Percentiles rank a stretch among this genome's conserved stretches.
phyloP scores from a whole-genome alignment of 1,140 invertebrate species.

The Danaus melanippus region DNA sequence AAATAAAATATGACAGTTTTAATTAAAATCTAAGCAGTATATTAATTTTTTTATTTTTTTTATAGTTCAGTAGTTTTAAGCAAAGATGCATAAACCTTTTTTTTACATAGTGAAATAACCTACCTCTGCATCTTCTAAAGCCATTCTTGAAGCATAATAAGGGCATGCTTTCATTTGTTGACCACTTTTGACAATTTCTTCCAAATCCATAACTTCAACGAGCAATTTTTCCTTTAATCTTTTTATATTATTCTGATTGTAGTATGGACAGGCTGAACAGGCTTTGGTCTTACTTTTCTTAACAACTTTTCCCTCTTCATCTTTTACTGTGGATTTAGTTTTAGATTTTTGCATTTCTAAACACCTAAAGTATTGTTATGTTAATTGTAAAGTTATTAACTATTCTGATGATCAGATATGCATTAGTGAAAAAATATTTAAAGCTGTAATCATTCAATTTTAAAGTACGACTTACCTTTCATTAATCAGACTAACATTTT shows the following conservation, averaged over 20 bases:
- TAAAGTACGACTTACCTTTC: conserved; percentile 75
- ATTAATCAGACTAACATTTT: conserved; percentile 89
- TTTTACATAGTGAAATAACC: neutral
- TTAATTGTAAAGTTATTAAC: neutral
- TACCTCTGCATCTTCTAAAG: conserved; percentile 85
- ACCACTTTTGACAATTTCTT: conserved; percentile 84
- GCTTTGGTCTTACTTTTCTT: conserved; percentile 75
- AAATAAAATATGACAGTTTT: too few species aligned
- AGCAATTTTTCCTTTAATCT: conserved; percentile 78
- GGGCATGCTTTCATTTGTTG: conserved; percentile 86
- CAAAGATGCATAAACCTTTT: too few species aligned
- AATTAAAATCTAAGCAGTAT: too few species aligned
- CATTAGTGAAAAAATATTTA: too few species aligned
- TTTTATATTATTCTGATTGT: conserved; percentile 77
- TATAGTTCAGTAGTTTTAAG: too few species aligned
- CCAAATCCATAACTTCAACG: conserved; percentile 87
- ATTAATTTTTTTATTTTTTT: too few species aligned
- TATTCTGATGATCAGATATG: neutral
- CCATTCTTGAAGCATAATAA: conserved; percentile 90
- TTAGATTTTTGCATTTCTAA: conserved; percentile 88
- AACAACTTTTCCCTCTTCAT: conserved; percentile 75
- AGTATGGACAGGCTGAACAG: conserved; percentile 78
- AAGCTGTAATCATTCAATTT: too few species aligned
- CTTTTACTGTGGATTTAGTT: conserved; percentile 72
- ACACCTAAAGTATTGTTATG: conserved; percentile 73